Conservation (phyloP, 2,797 vertebrate species). For the Notamacropus eugenii region DNA sequence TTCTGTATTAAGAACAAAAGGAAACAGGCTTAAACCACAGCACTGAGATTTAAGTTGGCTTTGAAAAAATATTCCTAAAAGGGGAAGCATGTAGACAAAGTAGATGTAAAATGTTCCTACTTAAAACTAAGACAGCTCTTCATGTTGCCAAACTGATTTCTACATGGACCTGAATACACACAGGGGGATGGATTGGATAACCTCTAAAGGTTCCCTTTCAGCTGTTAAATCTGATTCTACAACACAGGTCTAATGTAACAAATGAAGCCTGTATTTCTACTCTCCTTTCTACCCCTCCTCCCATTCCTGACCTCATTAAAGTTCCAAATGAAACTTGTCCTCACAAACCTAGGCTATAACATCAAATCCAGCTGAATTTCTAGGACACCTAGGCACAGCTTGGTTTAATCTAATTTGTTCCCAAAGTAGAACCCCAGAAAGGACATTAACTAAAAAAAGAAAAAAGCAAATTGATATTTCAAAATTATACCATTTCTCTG, state of each 20-base stretch:
- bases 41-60: not conserved
- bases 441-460: constrained; percentile 29
- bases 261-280: constrained; percentile 20
- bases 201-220: not conserved
- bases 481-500: constrained; percentile 59
- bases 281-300: not conserved
- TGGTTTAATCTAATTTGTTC: constrained; percentile 70
- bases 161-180: not conserved
- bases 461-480: constrained; percentile 69
- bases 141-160: not conserved
- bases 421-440: constrained; percentile 57
- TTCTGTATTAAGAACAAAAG: not conserved
- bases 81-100: not conserved
- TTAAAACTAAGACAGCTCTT: not conserved
- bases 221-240: constrained; percentile 56
- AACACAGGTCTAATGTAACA: constrained; percentile 56
- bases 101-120: not conserved
- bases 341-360: constrained; percentile 56
- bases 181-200: not conserved
- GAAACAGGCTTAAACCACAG: not conserved
- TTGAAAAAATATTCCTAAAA: not conserved
- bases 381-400: constrained; percentile 64
- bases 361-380: constrained; percentile 58
- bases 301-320: constrained; percentile 70
- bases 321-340: constrained; percentile 64